Evolutionary conservation across 2,888 invertebrate species (phyloP).

Genomic region (Exocentrus adspersus): DNA sequence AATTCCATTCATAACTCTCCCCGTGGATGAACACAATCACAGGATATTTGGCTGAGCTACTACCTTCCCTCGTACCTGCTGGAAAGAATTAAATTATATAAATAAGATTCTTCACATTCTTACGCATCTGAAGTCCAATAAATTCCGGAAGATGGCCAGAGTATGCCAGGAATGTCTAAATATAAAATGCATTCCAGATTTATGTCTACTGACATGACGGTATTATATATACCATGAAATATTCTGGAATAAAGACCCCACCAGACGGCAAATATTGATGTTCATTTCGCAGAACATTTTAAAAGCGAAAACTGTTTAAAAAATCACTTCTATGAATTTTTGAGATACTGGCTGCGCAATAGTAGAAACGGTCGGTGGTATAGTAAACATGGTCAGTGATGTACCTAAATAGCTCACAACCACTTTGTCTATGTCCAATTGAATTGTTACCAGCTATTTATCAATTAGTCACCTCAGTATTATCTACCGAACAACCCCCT

Average conservation of each 20-base stretch:
- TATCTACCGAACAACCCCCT: background rate
- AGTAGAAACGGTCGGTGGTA: too few relatives aligned
- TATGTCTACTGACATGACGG: background rate
- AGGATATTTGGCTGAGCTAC: constrained; percentile 74
- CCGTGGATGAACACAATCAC: constrained; percentile 97
- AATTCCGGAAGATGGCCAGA: background rate
- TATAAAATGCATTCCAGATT: constrained; percentile 1
- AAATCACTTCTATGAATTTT: background rate
- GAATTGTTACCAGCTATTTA: background rate
- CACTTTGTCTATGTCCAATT: background rate
- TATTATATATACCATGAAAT: too few relatives aligned
- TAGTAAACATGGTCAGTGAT: too few relatives aligned
- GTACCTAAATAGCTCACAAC: background rate
- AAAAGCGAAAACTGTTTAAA: background rate
- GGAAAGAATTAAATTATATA: constrained; percentile 35
- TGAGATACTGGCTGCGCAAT: background rate
- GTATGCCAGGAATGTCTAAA: constrained; percentile 4
- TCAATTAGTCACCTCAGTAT: background rate
- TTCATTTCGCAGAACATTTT: background rate
- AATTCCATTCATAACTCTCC: constrained; percentile 96
- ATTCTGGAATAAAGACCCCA: too few relatives aligned
- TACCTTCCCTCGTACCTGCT: constrained; percentile 67
- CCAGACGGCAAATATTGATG: too few relatives aligned
- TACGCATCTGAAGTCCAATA: constrained; percentile 19
- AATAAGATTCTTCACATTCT: constrained; percentile 26